Conservation (phyloP, 2,888 invertebrate genomes). For the Morinoia aosen region DNA sequence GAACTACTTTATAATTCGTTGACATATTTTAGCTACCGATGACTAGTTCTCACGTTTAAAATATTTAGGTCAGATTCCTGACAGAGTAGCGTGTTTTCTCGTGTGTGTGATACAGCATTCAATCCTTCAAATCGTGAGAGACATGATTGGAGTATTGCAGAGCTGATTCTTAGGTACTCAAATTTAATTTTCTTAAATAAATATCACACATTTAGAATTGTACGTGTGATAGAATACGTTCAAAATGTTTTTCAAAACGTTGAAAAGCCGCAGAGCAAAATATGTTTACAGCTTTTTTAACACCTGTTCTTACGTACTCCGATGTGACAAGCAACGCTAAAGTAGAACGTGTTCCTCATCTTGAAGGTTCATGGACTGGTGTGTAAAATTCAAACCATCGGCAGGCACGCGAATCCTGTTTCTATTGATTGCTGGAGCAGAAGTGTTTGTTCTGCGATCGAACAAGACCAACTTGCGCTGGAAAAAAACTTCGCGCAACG, state of each 20-base stretch:
- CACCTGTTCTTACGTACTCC: neutral
- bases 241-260: neutral
- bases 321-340: neutral
- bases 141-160: no score
- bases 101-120: neutral
- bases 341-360: neutral
- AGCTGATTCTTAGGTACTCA: no score
- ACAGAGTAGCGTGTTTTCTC: neutral
- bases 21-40: neutral
- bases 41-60: neutral
- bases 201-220: neutral
- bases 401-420: conserved; percentile 17
- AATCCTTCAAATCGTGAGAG: no score
- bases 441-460: conserved; percentile 17
- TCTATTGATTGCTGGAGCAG: neutral
- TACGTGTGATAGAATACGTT: neutral
- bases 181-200: neutral
- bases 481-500: neutral
- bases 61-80: neutral
- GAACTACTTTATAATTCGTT: no score
- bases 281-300: neutral
- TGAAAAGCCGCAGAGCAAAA: neutral
- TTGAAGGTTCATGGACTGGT: neutral
- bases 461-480: neutral
- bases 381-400: neutral